A percentile compares a stretch with the other conserved stretches of the same genome.
Evolutionary conservation across 2,113 vertebrate genomes (phyloP).

Genomic region (Nanorana parkeri): DNA sequence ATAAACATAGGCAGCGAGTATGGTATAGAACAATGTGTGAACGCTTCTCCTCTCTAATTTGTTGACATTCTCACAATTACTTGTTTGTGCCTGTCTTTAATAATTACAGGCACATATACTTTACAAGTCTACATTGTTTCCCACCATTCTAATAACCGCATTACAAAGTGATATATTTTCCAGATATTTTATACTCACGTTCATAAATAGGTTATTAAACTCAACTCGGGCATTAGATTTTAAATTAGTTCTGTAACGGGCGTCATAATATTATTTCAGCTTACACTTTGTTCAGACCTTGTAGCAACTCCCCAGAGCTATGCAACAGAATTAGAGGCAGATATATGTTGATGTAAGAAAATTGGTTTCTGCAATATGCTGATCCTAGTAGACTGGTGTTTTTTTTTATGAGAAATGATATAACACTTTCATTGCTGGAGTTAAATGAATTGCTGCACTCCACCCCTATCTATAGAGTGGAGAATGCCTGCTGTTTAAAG

Average conservation of each 20-base stretch:
- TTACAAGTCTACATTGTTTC: slow-evolving; percentile 75
- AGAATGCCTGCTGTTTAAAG: too few species aligned
- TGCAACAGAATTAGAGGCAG: slow-evolving; percentile 94
- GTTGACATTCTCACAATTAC: slow-evolving; percentile 62
- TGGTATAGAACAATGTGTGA: background rate
- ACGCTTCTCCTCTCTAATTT: slow-evolving; percentile 5
- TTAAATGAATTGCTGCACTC: background rate
- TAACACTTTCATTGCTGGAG: slow-evolving; percentile 61
- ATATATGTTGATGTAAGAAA: slow-evolving; percentile 97
- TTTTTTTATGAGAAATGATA: slow-evolving; percentile 76
- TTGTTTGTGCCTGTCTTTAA: slow-evolving; percentile 73
- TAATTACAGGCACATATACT: slow-evolving; percentile 64
- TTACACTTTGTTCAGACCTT: slow-evolving; percentile 92
- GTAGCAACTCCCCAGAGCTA: slow-evolving; percentile 96
- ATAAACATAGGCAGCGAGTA: slow-evolving; percentile 13
- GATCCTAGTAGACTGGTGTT: slow-evolving; percentile 85
- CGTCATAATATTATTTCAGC: slow-evolving; percentile 96
- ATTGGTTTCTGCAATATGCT: slow-evolving; percentile 98
- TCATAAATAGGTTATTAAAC: slow-evolving; percentile 93
- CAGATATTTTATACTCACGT: slow-evolving; percentile 85
- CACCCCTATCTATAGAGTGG: background rate
- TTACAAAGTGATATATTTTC: slow-evolving; percentile 79
- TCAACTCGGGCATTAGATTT: slow-evolving; percentile 93
- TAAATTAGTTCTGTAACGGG: slow-evolving; percentile 98
- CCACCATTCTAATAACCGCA: slow-evolving; percentile 72